These are phyloP conservation scores for Bombyx huttoni DNA, from an alignment of 2,888 invertebrate species.

Conservation along the genomic window DNA sequence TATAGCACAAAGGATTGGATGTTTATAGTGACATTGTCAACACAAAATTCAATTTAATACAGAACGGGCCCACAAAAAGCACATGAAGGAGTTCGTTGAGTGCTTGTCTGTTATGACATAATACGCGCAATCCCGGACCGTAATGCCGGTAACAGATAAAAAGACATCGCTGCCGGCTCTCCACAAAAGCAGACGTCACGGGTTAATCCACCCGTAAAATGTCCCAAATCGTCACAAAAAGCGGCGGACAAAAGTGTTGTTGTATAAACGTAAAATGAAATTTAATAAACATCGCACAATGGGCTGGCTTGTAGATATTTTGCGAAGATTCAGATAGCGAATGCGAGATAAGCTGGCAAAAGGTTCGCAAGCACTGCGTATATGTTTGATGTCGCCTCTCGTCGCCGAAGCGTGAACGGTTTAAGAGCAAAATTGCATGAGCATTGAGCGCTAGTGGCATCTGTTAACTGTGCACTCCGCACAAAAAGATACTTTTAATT, in stretches of 20 bases:
- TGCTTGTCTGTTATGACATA: constrained; percentile 69
- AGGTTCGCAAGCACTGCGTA: constrained; percentile 56
- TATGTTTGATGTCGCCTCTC: constrained; percentile 71
- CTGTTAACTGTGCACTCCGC: constrained; percentile 57
- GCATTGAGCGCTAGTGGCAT: constrained; percentile 56
- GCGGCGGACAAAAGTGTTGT: constrained; percentile 68
- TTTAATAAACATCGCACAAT: constrained; percentile 70
- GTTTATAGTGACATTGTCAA: constrained; percentile 63
- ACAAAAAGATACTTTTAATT: constrained; percentile 67
- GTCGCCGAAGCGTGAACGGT: constrained; percentile 62
- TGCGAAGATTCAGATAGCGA: constrained; percentile 59
- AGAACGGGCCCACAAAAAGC: constrained; percentile 51
- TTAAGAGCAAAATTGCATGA: constrained; percentile 65
- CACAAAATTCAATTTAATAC: constrained; percentile 60
- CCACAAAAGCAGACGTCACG: constrained; percentile 54
- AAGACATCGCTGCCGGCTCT: constrained; percentile 53
- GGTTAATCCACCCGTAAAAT: constrained; percentile 68
- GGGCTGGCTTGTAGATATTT: constrained; percentile 52
- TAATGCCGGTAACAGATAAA: constrained; percentile 53
- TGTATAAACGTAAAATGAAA: constrained; percentile 71
- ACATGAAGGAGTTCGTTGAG: constrained; percentile 41
- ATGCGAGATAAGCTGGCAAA: constrained; percentile 69
- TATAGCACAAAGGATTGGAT: constrained; percentile 54
- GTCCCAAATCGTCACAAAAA: constrained; percentile 67
- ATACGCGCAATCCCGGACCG: constrained; percentile 65